Evolutionary conservation across 2,888 invertebrate genomes (phyloP).

Genomic region (Nomada flava): DNA sequence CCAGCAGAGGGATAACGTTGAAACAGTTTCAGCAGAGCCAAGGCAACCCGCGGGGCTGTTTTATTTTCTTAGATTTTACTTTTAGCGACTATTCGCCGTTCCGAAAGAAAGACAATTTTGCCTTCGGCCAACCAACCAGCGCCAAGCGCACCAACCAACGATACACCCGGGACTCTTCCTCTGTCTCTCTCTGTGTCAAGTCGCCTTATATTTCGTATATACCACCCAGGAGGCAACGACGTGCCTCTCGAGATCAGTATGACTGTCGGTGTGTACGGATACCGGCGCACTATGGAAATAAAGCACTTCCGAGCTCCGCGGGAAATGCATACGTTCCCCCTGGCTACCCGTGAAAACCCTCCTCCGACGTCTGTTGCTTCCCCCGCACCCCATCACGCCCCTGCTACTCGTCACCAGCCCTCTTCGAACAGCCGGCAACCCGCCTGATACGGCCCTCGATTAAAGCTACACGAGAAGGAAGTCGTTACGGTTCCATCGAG

Average conservation of each 20-base stretch:
- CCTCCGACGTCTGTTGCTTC: constrained; percentile 64
- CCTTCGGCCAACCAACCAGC: constrained; percentile 56
- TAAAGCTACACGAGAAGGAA: constrained; percentile 66
- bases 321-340: constrained; percentile 73
- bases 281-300: constrained; percentile 78
- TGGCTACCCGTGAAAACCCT: constrained; percentile 64
- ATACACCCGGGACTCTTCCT: constrained; percentile 67
- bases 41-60: constrained; percentile 23
- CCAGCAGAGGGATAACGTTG: not conserved
- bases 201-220: constrained; percentile 69
- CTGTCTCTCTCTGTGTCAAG: constrained; percentile 36
- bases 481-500: constrained; percentile 61
- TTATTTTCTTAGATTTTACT: constrained; percentile 53
- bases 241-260: constrained; percentile 76
- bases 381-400: constrained; percentile 53
- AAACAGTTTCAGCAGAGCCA: not conserved
- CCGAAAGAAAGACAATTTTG: constrained; percentile 63
- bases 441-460: constrained; percentile 59
- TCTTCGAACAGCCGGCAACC: constrained; percentile 39
- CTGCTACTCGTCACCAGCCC: constrained; percentile 54
- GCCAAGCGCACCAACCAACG: constrained; percentile 64
- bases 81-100: constrained; percentile 63
- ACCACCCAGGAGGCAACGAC: constrained; percentile 73
- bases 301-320: constrained; percentile 77
- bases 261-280: constrained; percentile 73